These are phyloP conservation scores for Rotaria sp. DNA, from an alignment of 2,888 invertebrate genomes.

Conservation along the genomic window DNA sequence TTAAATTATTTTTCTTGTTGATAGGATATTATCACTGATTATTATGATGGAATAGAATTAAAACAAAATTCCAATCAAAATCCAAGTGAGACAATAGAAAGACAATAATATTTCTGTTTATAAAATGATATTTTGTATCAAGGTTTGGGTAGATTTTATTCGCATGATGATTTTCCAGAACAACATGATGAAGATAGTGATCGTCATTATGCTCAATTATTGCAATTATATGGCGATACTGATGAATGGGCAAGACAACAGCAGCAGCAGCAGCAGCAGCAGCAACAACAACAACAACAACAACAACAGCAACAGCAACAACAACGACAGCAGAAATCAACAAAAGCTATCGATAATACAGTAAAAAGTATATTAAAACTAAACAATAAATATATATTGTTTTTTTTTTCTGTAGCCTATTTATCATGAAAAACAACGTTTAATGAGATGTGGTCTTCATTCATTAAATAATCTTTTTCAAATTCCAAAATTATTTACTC, in stretches of 20 bases:
- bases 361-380: no score
- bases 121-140: background rate
- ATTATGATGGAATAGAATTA: background rate
- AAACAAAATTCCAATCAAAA: background rate
- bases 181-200: background rate
- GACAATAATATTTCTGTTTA: background rate
- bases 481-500: background rate
- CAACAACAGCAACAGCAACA: no score
- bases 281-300: no score
- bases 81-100: background rate
- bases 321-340: background rate
- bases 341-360: no score
- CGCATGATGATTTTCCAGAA: background rate
- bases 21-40: background rate
- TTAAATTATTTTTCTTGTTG: background rate
- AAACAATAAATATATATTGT: no score
- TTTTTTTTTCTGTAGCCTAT: background rate
- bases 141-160: background rate
- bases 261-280: background rate
- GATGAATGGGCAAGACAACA: background rate
- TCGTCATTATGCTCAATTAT: background rate
- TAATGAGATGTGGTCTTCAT: background rate
- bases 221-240: background rate
- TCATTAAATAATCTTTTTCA: conserved; percentile 28
- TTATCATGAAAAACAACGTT: conserved; percentile 20